Base-by-base conservation (phyloP, 1,140 invertebrate species). In the Macrocentrus cingulum region DNA sequence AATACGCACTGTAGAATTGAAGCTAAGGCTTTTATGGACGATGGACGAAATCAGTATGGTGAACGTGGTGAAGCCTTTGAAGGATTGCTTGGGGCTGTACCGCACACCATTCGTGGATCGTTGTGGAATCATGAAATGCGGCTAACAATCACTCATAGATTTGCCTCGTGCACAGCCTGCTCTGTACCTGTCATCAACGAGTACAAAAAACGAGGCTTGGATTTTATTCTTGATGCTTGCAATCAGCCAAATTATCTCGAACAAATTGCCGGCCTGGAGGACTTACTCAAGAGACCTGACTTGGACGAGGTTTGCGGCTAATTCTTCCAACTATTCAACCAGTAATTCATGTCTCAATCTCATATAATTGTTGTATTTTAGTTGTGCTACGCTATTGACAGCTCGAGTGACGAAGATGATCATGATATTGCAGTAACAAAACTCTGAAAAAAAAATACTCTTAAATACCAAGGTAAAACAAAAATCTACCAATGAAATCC, bases 31-130 rank as follows among this genome's bases (percentile, higher is more conserved):
- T 66, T 75, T 20, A 69, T 77, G 66, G 67, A 69, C 73, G 80
- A 65, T 60, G 86, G 84, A 55, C 77, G 79, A 29, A 67, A 83
- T 55, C 88, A 90, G 0, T 84, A 87, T 25, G 87, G 86, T 1
- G 81, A 82, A 15, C 68, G 78, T 6, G n/a, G n/a, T n/a, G 64
- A 69, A 25, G 67, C 74, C 13, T 70, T 81, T 13, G 82, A 86
- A 57, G 87, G 89, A 32, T 75, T 89, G 20, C 79, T 98, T 0
- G 96, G 97, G 5, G 81, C 91, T 0, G 81, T 98, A 29, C 96
- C 97, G 1, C 97, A 99, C 76, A 95, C 95, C 18, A 91, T 99
- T 53, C 82, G 97, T 37, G 95, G 95, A 2, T 97, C 94, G 70
- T 76, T 98, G 4, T 89, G 89, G 63, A 84, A 85, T 45, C 93